Evolutionary conservation across 2,797 vertebrate genomes (phyloP), one percentile per base, ranked within the genome.

Genomic region (Delichon dasypus): DNA sequence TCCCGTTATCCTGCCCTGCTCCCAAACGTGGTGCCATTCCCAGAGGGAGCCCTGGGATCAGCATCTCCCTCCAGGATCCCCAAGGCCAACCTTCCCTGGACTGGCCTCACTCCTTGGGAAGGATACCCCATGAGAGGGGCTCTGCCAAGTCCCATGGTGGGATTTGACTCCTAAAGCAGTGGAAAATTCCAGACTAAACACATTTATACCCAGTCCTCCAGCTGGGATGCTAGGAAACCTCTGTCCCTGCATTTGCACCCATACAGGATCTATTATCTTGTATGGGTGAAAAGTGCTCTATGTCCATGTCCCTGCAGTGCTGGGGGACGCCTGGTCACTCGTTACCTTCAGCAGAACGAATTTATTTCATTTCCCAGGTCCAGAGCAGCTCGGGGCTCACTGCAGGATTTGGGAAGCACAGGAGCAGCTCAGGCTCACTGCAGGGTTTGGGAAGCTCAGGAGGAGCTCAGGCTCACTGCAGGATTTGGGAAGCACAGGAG

Each of bases 201-300:
- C 23, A 11, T 23, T 67, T 34, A 47, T 1, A 55, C 3, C 11
- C 62, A 44, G 20, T 32, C 48, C 34, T 72, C 29, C 30, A 45
- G 48, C 34, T 5, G 38, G 34, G 40, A 16, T 0, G 0, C 48
- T 15, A 21, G 34, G 51, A 67, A 61, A 47, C 27, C 9, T 42
- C 23, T 11, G 6, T 42, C 34, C 48, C 38, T 30, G 38, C 10
- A 16, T 38, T 38, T 38, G 11, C 38, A 38, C 38, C 38, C 38
- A 5, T 38, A 38, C 38, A 38, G 38, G 38, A 3, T n/a, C 44
- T 62, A 16, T 4, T 51, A 12, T 11, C 32, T 32, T 19, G 21
- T 13, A 3, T 13, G 38, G 50, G 11, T 14, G 15, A 17, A 30
- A 67, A 71, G 4, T 16, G 21, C 30, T 44, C 8, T 8, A 1